Conservation (phyloP, 2,888 invertebrate species). For the Amblyjoppa fuscipennis region DNA sequence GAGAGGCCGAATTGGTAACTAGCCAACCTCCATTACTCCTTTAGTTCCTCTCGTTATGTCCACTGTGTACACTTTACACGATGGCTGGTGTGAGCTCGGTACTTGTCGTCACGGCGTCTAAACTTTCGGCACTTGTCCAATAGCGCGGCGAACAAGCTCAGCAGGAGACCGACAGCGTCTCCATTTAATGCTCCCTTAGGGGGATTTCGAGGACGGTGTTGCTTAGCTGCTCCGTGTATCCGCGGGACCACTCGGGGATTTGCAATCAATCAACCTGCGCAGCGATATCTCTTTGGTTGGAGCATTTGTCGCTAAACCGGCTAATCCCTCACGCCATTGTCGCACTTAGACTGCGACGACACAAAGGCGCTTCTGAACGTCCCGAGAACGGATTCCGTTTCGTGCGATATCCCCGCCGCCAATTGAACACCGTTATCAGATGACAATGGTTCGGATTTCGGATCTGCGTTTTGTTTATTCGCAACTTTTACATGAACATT, state of each 20-base stretch:
- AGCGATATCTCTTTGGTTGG: background rate
- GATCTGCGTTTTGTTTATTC: too few species aligned
- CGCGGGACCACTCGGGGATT: slow-evolving; percentile 34
- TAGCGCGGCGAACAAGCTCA: slow-evolving; percentile 43
- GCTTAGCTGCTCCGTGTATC: background rate
- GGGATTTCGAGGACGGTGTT: slow-evolving; percentile 15
- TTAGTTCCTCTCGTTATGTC: background rate
- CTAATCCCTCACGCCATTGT: background rate
- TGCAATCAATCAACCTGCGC: slow-evolving; percentile 36
- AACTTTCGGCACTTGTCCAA: slow-evolving; percentile 64
- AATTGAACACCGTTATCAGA: too few species aligned
- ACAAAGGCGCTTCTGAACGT: background rate
- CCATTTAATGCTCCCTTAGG: slow-evolving; percentile 44
- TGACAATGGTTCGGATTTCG: too few species aligned
- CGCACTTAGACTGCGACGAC: background rate
- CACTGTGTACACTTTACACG: slow-evolving; percentile 46
- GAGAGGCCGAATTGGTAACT: slow-evolving; percentile 18
- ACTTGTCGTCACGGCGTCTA: slow-evolving; percentile 55
- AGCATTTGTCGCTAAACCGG: background rate
- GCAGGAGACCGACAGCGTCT: slow-evolving; percentile 31
- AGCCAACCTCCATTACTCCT: slow-evolving; percentile 26
- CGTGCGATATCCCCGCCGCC: too few species aligned
- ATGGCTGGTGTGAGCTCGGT: slow-evolving; percentile 58
- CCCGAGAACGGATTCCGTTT: background rate
- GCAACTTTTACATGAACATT: too few species aligned